Evolutionary conservation across 2,797 vertebrate species (phyloP).

Genomic region (Natrix natrix): DNA sequence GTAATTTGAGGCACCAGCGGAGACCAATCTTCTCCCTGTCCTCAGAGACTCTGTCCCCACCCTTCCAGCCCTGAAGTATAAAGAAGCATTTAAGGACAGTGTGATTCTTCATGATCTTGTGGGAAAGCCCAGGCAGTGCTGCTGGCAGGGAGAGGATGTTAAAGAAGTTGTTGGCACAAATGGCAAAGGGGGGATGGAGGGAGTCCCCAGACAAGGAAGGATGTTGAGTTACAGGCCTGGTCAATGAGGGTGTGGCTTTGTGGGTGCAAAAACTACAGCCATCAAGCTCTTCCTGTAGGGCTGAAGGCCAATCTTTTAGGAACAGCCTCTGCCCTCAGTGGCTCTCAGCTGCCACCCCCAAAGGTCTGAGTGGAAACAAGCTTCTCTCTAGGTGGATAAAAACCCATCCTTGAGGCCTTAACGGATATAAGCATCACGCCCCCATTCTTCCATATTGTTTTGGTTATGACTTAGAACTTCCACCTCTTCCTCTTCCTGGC

Average conservation of each 20-base stretch:
- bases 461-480: constrained; percentile 75
- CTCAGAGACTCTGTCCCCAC: not conserved
- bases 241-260: not conserved
- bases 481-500: constrained; percentile 67
- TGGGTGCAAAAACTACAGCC: not conserved
- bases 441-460: constrained; percentile 71
- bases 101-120: constrained; percentile 2
- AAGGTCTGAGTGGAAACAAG: not conserved
- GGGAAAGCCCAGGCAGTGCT: constrained; percentile 1
- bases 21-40: constrained; percentile 9
- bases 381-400: constrained; percentile 19
- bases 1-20: constrained; percentile 39
- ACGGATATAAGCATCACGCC: constrained; percentile 69
- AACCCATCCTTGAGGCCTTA: constrained; percentile 40
- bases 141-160: not conserved
- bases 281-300: not conserved
- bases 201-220: not conserved
- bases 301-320: not conserved
- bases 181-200: not conserved
- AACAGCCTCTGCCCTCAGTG: not conserved
- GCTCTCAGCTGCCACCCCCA: not conserved
- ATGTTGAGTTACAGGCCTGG: not conserved
- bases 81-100: constrained; percentile 9
- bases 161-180: constrained; percentile 28
- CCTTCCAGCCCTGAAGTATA: not conserved